Evolutionary conservation across 2,888 invertebrate genomes (phyloP).

Genomic region (Drosophila birchii): DNA sequence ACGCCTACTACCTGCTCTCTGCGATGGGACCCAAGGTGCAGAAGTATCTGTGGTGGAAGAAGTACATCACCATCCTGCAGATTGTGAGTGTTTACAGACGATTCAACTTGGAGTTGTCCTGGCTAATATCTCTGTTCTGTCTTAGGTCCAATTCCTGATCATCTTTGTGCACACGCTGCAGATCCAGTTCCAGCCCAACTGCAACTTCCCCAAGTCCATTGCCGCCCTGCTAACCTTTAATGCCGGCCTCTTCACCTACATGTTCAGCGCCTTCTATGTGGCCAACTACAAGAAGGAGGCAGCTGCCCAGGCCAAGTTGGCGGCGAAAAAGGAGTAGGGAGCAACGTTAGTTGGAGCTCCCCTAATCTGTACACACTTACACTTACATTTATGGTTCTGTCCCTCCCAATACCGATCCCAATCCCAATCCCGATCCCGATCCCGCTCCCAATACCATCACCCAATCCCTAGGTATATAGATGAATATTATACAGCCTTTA

Average conservation of each 20-base stretch:
- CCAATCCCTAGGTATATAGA: slow-evolving; percentile 30
- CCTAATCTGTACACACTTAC: slow-evolving; percentile 36
- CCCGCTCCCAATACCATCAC: background rate
- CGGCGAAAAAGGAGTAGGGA: slow-evolving; percentile 75
- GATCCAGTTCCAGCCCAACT: slow-evolving; percentile 88
- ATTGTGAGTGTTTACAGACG: slow-evolving; percentile 86
- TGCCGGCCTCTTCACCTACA: slow-evolving; percentile 89
- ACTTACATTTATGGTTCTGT: slow-evolving; percentile 24
- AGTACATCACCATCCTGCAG: slow-evolving; percentile 94
- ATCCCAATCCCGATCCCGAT: background rate
- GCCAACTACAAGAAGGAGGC: slow-evolving; percentile 87
- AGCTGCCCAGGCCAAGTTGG: slow-evolving; percentile 65
- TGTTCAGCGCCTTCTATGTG: slow-evolving; percentile 91
- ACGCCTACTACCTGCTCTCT: slow-evolving; percentile 94
- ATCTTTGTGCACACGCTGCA: slow-evolving; percentile 89
- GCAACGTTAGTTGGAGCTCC: slow-evolving; percentile 38
- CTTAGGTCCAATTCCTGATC: slow-evolving; percentile 90
- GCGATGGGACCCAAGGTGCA: slow-evolving; percentile 95
- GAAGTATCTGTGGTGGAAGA: slow-evolving; percentile 98
- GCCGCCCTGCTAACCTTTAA: slow-evolving; percentile 89
- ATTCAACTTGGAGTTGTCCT: too few relatives aligned
- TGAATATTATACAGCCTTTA: slow-evolving; percentile 66
- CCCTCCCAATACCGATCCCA: background rate
- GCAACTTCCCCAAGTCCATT: slow-evolving; percentile 90
- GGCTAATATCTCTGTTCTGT: slow-evolving; percentile 47